Percentiles rank a stretch among this genome's conserved stretches.
These are phyloP conservation scores for Syrista parreyssii DNA, from an alignment of 2,888 invertebrate species.

Conservation along the genomic window DNA sequence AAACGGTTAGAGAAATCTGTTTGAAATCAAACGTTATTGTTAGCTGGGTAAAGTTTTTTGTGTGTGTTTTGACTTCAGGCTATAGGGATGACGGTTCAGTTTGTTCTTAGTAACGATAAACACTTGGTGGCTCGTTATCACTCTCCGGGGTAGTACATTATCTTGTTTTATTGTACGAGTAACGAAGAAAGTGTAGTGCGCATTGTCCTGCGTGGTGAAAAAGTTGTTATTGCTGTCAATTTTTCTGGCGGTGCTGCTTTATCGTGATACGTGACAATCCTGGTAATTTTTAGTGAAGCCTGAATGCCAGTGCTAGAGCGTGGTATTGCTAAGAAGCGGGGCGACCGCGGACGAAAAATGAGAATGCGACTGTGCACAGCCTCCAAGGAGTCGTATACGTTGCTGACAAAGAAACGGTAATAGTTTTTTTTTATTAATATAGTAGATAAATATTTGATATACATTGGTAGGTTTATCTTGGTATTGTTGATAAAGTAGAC, in stretches of 20 bases:
- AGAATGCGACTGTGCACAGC: slow-evolving; percentile 62
- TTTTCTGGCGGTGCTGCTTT: background rate
- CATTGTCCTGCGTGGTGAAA: background rate
- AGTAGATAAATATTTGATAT: background rate
- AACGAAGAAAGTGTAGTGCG: background rate
- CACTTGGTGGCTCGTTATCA: background rate
- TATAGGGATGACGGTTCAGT: background rate
- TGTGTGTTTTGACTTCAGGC: background rate
- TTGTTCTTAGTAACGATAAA: background rate
- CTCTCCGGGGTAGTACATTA: background rate
- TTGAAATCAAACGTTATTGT: background rate
- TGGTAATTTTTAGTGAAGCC: slow-evolving; percentile 11
- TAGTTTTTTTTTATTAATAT: background rate
- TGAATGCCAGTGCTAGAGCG: slow-evolving; percentile 62
- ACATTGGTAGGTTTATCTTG: background rate
- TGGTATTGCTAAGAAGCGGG: slow-evolving; percentile 53
- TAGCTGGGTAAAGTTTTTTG: background rate
- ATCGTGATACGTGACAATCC: background rate
- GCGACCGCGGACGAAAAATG: slow-evolving; percentile 51
- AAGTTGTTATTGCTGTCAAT: background rate
- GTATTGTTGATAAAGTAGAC: background rate
- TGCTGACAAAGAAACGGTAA: slow-evolving; percentile 64
- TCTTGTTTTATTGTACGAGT: background rate
- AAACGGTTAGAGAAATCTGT: background rate
- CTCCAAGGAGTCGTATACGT: slow-evolving; percentile 63